Evolutionary conservation across 2,888 invertebrate species (phyloP), one percentile per base, ranked within the genome.

Genomic region (Agrochola lychnidis): DNA sequence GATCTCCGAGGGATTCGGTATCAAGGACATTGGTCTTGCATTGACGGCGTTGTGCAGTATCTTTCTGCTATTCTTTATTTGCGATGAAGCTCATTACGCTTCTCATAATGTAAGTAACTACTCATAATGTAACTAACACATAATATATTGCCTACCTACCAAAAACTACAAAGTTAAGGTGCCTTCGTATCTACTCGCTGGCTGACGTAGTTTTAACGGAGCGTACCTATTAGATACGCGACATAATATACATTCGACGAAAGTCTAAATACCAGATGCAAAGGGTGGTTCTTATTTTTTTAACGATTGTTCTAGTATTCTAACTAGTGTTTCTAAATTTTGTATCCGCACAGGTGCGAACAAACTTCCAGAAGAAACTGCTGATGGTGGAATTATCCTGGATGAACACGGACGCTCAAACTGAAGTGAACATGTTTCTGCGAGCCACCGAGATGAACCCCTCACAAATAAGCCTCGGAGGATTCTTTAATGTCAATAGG

Each of bases 371-470:
- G 92, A 98, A 98, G 94, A 98, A 98, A 88, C 93, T 98, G 19
- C 92, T 98, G 1, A 97, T 98, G 96, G 98, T 98, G 2, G 98
- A 98, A 89, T 90, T 98, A 5, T 97, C 98, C 2, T 98, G 98
- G 98, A 98, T 98, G 98, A 98, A 98, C 89, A 97, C 98, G 1
- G 98, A 98, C 89, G 98, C 98, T 0, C 98, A 98, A 91, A 98
- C 98, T 14, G 98, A 98, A 92, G 97, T 98, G 48, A 98, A 98
- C 91, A 98, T 98, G 98, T 98, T 98, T 90, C 92, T 98, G 72
- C 95, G 98, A 64, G 98, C 98, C 48, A 98, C 98, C 0, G 98
- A 98, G 94, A 98, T 98, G 98, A 98, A 98, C 91, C 97, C 98
- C 0, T 98, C 98, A 6, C 97, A 98, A 88, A 98, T 98, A 87